These are phyloP conservation scores for Ceramica pisi DNA, from an alignment of 2,888 invertebrate genomes.

Conservation along the genomic window DNA sequence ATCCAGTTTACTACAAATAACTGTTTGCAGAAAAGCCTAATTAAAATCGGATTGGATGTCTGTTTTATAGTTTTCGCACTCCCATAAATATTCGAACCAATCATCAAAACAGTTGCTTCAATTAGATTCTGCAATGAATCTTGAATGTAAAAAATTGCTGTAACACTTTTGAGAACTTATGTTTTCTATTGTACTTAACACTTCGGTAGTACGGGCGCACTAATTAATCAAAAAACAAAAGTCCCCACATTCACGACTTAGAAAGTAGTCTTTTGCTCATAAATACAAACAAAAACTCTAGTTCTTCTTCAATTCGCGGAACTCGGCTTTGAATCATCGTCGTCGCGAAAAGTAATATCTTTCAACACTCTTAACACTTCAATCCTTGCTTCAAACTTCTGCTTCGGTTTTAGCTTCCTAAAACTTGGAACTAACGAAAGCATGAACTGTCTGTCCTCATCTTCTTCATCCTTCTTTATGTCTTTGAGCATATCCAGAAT, in stretches of 20 bases:
- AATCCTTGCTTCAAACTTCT: conserved; percentile 80
- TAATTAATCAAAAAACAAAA: conserved; percentile 26
- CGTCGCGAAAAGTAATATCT: conserved; percentile 70
- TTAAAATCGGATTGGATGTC: conserved; percentile 3
- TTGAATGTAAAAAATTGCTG: background rate
- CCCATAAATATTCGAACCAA: background rate
- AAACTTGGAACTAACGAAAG: conserved; percentile 78
- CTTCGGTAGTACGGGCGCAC: background rate
- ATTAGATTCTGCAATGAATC: background rate
- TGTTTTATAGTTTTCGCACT: conserved; percentile 11
- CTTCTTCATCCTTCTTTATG: conserved; percentile 73
- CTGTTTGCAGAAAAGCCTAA: conserved; percentile 14
- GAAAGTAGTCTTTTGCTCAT: conserved; percentile 3
- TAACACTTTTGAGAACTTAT: background rate
- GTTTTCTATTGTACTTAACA: background rate
- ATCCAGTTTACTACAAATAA: conserved; percentile 10
- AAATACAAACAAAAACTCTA: background rate
- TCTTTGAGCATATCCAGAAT: conserved; percentile 72
- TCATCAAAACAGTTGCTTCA: conserved; percentile 19
- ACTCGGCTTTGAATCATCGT: conserved; percentile 30
- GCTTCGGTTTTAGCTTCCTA: conserved; percentile 73
- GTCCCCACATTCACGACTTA: conserved; percentile 8
- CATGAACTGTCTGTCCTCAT: conserved; percentile 80
- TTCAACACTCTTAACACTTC: conserved; percentile 77
- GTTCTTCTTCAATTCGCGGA: conserved; percentile 14